Percentiles rank a stretch among this genome's conserved stretches.
These are phyloP conservation scores for Aphrocallistes beatrix DNA, from an alignment of 37 sponge, comb jelly and placozoan genomes.

Conservation along the genomic window DNA sequence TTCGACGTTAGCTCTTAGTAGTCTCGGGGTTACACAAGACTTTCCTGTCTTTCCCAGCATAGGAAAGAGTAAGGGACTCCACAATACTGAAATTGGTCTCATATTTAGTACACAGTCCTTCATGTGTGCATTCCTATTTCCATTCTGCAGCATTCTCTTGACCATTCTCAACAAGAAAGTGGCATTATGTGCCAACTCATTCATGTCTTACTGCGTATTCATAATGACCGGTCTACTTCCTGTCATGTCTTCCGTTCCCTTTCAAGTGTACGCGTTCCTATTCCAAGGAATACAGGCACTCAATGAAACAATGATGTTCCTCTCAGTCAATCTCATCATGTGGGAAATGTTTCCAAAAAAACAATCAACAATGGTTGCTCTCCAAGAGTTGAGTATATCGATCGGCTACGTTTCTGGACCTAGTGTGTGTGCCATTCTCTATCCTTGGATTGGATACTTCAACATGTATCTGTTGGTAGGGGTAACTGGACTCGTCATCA, in stretches of 20 bases:
- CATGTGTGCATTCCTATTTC: neutral
- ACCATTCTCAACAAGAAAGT: neutral
- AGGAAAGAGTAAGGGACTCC: neutral
- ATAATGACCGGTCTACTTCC: neutral
- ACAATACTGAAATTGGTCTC: neutral
- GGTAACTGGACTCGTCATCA: neutral
- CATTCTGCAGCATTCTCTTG: neutral
- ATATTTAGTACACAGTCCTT: neutral
- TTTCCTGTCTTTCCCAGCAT: neutral
- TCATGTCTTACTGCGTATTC: neutral
- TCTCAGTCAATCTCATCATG: neutral
- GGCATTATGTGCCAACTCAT: neutral
- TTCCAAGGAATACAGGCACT: neutral
- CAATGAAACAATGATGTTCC: slow-evolving; percentile 1
- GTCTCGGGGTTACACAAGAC: neutral
- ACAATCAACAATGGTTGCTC: neutral
- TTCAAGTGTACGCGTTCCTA: neutral
- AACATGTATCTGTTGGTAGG: neutral
- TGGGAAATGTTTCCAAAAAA: neutral
- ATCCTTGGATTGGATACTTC: neutral
- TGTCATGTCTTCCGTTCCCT: neutral
- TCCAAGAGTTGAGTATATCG: neutral
- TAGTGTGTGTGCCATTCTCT: neutral
- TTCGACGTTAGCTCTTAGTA: neutral
- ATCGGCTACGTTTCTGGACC: neutral